These are phyloP conservation scores for Ladona fulva DNA, from an alignment of 1,140 invertebrate genomes.

Conservation along the genomic window DNA sequence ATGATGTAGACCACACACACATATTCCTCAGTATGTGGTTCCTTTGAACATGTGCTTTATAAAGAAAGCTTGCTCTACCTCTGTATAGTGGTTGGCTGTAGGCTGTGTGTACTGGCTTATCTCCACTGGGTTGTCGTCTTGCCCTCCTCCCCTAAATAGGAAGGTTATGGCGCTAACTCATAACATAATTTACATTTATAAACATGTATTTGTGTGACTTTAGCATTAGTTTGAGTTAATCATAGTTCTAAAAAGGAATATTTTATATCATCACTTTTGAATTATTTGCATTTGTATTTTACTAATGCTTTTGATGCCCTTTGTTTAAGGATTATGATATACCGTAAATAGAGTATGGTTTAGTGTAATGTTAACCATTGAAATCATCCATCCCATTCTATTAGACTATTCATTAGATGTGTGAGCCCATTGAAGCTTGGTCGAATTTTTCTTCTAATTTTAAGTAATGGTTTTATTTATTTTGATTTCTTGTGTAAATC, in stretches of 20 bases:
- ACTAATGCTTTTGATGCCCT: slow-evolving; percentile 5
- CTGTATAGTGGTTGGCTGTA: slow-evolving; percentile 8
- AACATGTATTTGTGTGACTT: slow-evolving; percentile 10
- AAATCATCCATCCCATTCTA: background rate
- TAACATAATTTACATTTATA: slow-evolving; percentile 11
- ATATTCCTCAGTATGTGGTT: slow-evolving; percentile 9
- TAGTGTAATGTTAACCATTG: slow-evolving; percentile 7
- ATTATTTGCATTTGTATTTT: slow-evolving; percentile 11
- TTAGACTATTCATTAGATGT: background rate
- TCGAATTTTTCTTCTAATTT: slow-evolving; percentile 4
- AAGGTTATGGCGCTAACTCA: background rate
- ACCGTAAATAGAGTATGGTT: background rate
- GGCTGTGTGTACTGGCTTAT: slow-evolving; percentile 2
- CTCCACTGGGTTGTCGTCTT: background rate
- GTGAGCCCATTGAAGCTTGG: background rate
- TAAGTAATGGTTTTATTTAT: slow-evolving; percentile 2
- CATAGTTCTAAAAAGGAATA: background rate
- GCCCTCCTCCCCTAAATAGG: background rate
- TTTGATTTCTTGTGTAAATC: slow-evolving; percentile 3
- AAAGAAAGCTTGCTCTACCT: slow-evolving; percentile 9
- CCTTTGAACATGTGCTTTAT: slow-evolving; percentile 9
- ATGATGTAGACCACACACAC: background rate
- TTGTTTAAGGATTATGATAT: slow-evolving; percentile 8
- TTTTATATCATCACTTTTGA: slow-evolving; percentile 10
- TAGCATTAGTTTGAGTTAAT: slow-evolving; percentile 10